Conservation (phyloP, 2,888 invertebrate species). For the Elmis aenea region DNA sequence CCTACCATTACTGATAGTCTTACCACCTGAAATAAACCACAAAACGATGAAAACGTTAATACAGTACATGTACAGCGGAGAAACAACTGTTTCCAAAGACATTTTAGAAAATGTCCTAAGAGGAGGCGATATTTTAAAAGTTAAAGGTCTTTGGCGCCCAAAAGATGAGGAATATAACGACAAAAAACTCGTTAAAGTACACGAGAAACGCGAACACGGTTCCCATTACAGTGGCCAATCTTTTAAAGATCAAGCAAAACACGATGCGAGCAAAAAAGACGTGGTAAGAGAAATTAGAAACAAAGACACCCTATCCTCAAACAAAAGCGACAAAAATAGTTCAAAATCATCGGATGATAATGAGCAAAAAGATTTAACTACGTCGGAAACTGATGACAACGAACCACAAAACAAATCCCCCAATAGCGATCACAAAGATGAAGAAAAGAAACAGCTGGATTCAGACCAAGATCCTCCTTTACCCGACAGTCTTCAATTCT, state of each 20-base stretch:
- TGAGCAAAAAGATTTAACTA: not conserved
- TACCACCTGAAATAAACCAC: slow-evolving; percentile 76
- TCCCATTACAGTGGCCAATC: not conserved
- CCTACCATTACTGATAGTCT: slow-evolving; percentile 59
- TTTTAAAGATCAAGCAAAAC: no score
- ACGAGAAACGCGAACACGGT: slow-evolving; percentile 12
- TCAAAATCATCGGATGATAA: not conserved
- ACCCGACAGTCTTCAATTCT: slow-evolving; percentile 35
- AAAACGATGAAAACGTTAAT: slow-evolving; percentile 75
- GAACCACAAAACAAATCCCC: not conserved
- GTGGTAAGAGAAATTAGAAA: not conserved
- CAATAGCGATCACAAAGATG: not conserved
- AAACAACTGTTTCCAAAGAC: slow-evolving; percentile 81
- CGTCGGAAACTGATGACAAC: no score
- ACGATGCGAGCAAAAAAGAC: not conserved
- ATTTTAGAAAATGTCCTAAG: slow-evolving; percentile 74
- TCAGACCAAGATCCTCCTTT: slow-evolving; percentile 5
- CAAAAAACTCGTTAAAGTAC: slow-evolving; percentile 13
- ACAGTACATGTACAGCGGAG: slow-evolving; percentile 79
- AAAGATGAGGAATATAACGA: slow-evolving; percentile 47
- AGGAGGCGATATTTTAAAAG: slow-evolving; percentile 77
- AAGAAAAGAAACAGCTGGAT: no score
- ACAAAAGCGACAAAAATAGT: not conserved
- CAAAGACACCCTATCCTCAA: not conserved
- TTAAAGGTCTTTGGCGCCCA: slow-evolving; percentile 74